phyloP scores from a whole-genome alignment of 2,888 invertebrate species.

The Athrips mouffetella region DNA sequence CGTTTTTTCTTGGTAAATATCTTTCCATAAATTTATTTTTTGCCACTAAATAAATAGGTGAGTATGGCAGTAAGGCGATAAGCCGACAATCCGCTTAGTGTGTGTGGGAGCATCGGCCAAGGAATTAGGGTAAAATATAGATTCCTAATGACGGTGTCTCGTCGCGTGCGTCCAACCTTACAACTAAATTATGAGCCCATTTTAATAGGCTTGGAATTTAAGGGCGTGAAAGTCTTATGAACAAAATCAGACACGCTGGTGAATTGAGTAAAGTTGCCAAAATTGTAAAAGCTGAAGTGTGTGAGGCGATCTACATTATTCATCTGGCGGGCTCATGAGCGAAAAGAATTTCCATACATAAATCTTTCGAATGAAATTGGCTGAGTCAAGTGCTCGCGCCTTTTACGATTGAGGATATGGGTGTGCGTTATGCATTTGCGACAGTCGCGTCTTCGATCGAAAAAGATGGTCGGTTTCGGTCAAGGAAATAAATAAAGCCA shows the following conservation, averaged over 20 bases:
- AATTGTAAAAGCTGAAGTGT: neutral
- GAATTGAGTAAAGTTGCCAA: neutral
- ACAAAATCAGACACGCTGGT: conserved; percentile 4
- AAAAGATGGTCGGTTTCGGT: conserved; percentile 12
- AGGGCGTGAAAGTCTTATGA: neutral
- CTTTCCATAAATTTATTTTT: conserved; percentile 56
- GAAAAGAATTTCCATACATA: conserved; percentile 15
- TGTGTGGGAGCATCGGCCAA: conserved; percentile 51
- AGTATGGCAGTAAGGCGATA: conserved; percentile 63
- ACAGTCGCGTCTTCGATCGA: conserved; percentile 2
- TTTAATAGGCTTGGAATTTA: conserved; percentile 11
- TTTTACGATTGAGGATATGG: conserved; percentile 8
- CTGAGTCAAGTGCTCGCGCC: conserved; percentile 8
- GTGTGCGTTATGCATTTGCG: conserved; percentile 9
- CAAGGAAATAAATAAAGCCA: conserved; percentile 23
- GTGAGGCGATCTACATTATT: conserved; percentile 14
- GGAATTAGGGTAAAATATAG: conserved; percentile 71
- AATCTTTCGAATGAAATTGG: conserved; percentile 12
- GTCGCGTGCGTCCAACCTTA: conserved; percentile 25
- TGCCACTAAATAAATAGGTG: conserved; percentile 69
- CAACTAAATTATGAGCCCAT: conserved; percentile 13
- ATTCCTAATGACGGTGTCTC: conserved; percentile 54
- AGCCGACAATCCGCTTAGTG: conserved; percentile 73
- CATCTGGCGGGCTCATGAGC: conserved; percentile 14
- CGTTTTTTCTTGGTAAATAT: conserved; percentile 51